Evolutionary conservation across 2,888 invertebrate species (phyloP), one percentile per base, ranked within the genome.

Genomic region (Girardia tigrina): DNA sequence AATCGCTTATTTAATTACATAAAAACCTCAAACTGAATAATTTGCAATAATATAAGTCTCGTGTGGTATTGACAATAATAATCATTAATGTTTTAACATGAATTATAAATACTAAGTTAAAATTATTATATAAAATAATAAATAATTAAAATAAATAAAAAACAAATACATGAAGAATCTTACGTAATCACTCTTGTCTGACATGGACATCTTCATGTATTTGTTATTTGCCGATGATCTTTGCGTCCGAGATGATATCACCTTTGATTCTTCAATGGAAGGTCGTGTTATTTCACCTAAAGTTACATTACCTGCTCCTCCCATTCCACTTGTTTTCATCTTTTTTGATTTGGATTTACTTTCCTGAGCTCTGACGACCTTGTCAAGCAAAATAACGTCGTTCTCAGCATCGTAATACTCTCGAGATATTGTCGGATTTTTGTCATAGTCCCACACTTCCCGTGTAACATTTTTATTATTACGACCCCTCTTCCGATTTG

Each of bases 121-220:
- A n/a, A n/a, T n/a, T n/a, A n/a, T n/a, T n/a, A n/a, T n/a, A n/a
- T n/a, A n/a, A n/a, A n/a, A n/a, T n/a, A n/a, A n/a, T n/a, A n/a
- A n/a, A n/a, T n/a, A n/a, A n/a, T n/a, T n/a, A n/a, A n/a, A n/a
- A n/a, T n/a, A n/a, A n/a, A n/a, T n/a, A n/a, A n/a, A n/a, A n/a
- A n/a, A n/a, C n/a, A n/a, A n/a, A n/a, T n/a, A n/a, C n/a, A n/a
- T n/a, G n/a, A n/a, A n/a, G n/a, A n/a, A n/a, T n/a, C n/a, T 12
- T 16, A 56, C 56, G 23, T 56, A 56, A 56, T 56, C 56, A n/a
- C 56, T 56, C n/a, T 56, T 56, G n/a, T 56, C 56, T 56, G 56
- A 56, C 56, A 56, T 56, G n/a, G 56, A 56, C 56, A 56, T 56
- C 23, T 56, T 56, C 20, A 23, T 2, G n/a, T 8, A 56, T 56